Evolutionary conservation across 2,797 vertebrate genomes (phyloP), one percentile per base, ranked within the genome.

Genomic region (Gymnothorax reevesii): DNA sequence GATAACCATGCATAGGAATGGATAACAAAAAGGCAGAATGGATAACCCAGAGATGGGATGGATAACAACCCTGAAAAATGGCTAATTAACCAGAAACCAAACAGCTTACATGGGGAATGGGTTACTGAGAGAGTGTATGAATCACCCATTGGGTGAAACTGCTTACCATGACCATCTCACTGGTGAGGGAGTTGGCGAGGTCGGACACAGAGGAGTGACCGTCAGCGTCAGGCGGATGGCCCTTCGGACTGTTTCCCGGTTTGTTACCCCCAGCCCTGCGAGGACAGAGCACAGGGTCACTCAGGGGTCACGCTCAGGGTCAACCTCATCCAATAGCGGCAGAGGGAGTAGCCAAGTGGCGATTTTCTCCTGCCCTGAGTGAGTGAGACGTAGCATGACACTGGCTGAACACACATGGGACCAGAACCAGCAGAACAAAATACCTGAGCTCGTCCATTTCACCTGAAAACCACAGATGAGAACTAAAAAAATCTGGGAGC

Each of bases 111-210:
- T 17, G 64, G 17, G 64, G 4, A n/a, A 69, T 69, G 8, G 9
- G 52, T 88, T 66, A 91, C 52, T 4, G 75, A 85, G 52, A 75
- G 88, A 0, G 22, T 17, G 60, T 59, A 13, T 66, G 69, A 71
- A 10, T 22, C 4, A 42, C 10, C 42, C 8, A 22, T 17, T 17
- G 52, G 33, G 83, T 84, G 77, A 15, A 86, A 90, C 9, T 17
- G 22, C 98, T 42, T 96, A 99, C 98, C 98, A 99, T 99, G 83
- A 99, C 97, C 98, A 99, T 99, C 95, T 99, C 98, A 84, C 98
- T 98, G 88, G 98, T 99, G 91, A 99, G 96, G 55, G 98, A 99
- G 95, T 99, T 99, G 92, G 97, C 98, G 86, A 99, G 96, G 93
- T 99, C 98, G 0, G 98, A 97, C 84, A 99, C 98, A 0, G 98